Evolutionary conservation across 1,140 invertebrate genomes (phyloP), one percentile per base, ranked within the genome.

Genomic region (Drosophila dunni): DNA sequence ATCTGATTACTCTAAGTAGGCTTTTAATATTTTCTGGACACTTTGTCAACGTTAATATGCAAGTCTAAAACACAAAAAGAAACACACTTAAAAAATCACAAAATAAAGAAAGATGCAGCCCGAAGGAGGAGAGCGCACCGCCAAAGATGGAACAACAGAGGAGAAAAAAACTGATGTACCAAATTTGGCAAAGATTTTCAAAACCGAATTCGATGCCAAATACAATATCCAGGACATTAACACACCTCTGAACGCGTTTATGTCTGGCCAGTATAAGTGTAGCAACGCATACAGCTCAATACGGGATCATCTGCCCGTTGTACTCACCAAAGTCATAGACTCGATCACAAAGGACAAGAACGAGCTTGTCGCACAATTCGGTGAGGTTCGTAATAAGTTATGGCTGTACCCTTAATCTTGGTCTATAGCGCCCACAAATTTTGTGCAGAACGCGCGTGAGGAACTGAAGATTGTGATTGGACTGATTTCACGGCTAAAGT

Each of bases 321-420:
- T 98, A 82, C 89, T 99, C 63, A 98, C 98, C 0, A 96, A 96
- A 93, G 94, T 98, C n/a, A 96, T 98, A 74, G 98, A 99, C 93
- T 94, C 94, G 56, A 78, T 98, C 40, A 96, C 95, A 46, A 94
- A 95, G 80, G 95, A 96, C 77, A 97, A 97, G 86, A 93, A 94
- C 29, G 92, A 94, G 66, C 95, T 98, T 70, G 93, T 93, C 66
- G 85, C 94, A 42, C 79, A 94, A 72, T 94, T 95, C 93, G 95
- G 95, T 78, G 92, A 95, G 92, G 97, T 98, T 94, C 93, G 75
- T 75, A 79, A 46, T 38, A 48, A 48, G 8, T 54, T 60, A 24
- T 42, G n/a, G 20, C n/a, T 10, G 6, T 33, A 54, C 4, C 0
- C n/a, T 36, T 45, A 67, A 20, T 46, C 8, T 36, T 51, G 20